phyloP scores from a whole-genome alignment of 2,113 vertebrate genomes.

The Onychorhynchus coronatus region DNA sequence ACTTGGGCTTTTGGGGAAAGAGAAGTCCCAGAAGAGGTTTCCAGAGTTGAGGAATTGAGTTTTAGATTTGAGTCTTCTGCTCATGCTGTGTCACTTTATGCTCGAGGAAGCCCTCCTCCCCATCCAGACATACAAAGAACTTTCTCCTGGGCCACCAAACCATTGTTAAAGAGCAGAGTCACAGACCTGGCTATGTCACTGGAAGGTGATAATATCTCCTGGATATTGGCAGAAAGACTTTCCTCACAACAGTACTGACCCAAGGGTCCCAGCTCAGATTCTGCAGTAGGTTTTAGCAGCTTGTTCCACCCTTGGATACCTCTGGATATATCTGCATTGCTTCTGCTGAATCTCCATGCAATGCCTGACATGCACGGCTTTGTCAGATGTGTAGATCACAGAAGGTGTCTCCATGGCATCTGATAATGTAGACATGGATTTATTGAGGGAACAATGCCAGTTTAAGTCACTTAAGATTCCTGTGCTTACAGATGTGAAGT shows the following conservation, averaged over 20 bases:
- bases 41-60: not conserved
- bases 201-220: not conserved
- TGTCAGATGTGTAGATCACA: not conserved
- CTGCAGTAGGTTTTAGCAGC: not conserved
- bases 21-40: not conserved
- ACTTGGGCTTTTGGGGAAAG: not conserved
- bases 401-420: not conserved
- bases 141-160: not conserved
- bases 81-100: not conserved
- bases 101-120: not conserved
- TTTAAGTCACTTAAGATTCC: not conserved
- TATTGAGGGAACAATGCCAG: not conserved
- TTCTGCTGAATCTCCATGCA: not conserved
- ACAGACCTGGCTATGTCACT: not conserved
- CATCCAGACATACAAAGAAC: not conserved
- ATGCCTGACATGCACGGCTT: not conserved
- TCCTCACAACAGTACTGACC: not conserved
- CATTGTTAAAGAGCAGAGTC: not conserved
- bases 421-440: not conserved
- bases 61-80: not conserved
- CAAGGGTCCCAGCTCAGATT: not conserved
- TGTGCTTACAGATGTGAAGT: not conserved
- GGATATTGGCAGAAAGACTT: not conserved
- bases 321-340: not conserved
- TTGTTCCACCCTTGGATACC: not conserved